Evolutionary conservation across 2,113 vertebrate species (phyloP).

Genomic region (Macrotus californicus): DNA sequence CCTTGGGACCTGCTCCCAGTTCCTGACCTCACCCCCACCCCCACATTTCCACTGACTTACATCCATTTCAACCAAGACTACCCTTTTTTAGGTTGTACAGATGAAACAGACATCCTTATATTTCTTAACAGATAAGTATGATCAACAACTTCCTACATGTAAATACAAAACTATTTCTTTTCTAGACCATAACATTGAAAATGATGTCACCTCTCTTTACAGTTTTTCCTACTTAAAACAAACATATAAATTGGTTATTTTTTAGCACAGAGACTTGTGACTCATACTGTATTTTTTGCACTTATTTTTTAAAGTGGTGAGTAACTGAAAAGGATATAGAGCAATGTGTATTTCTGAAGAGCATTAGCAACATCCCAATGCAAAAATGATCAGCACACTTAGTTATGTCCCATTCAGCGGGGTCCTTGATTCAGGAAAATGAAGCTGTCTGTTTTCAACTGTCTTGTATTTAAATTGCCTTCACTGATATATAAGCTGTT

Average conservation of each 20-base stretch:
- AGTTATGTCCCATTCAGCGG: conserved; percentile 58
- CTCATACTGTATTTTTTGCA: conserved; percentile 72
- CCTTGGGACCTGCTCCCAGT: neutral
- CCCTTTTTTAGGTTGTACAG: conserved; percentile 45
- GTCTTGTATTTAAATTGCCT: conserved; percentile 78
- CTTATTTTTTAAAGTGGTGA: conserved; percentile 65
- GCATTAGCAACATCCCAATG: conserved; percentile 62
- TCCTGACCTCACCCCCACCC: neutral
- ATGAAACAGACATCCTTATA: conserved; percentile 3
- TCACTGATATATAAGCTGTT: conserved; percentile 73
- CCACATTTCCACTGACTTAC: neutral
- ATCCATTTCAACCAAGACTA: neutral
- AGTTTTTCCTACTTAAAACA: conserved; percentile 60
- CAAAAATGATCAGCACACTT: conserved; percentile 66
- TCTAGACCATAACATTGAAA: conserved; percentile 58
- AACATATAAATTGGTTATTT: conserved; percentile 66
- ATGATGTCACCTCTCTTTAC: conserved; percentile 52
- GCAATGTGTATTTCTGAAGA: conserved; percentile 49
- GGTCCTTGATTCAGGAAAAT: conserved; percentile 74
- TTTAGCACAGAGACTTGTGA: conserved; percentile 67
- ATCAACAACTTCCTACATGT: conserved; percentile 49
- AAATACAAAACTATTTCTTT: conserved; percentile 66
- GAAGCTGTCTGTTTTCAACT: conserved; percentile 53
- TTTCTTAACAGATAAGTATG: conserved; percentile 36
- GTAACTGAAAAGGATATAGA: conserved; percentile 61